Conservation (phyloP, 2,888 invertebrate species). For the Hyposoter didymator region DNA sequence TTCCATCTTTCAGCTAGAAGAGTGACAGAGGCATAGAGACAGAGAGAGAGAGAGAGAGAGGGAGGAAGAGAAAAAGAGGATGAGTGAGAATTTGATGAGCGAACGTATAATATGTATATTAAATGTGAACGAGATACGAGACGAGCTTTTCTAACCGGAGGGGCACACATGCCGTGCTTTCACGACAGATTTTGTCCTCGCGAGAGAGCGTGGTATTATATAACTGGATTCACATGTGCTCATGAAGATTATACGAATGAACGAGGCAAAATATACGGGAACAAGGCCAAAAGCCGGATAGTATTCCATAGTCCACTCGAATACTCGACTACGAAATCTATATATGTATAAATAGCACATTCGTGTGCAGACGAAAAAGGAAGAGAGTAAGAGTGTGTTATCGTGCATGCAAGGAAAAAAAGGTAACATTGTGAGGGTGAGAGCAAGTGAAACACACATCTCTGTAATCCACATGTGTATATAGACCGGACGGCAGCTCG, state of each 20-base stretch:
- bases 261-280: conserved; percentile 43
- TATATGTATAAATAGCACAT: not conserved
- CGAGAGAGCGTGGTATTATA: conserved; percentile 38
- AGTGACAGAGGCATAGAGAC: not conserved
- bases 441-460: conserved; percentile 50
- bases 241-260: conserved; percentile 58
- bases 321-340: conserved; percentile 18
- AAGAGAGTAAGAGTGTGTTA: conserved; percentile 29
- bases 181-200: conserved; percentile 49
- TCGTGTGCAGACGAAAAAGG: conserved; percentile 26
- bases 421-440: conserved; percentile 10
- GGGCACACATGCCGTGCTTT: conserved; percentile 35
- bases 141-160: not conserved
- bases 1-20: conserved; percentile 9
- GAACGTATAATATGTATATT: conserved; percentile 32
- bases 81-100: conserved; percentile 39
- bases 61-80: not conserved
- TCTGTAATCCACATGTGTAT: conserved; percentile 52
- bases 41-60: not conserved
- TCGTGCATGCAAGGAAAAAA: conserved; percentile 28
- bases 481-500: conserved; percentile 38
- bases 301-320: conserved; percentile 16
- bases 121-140: conserved; percentile 19
- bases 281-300: conserved; percentile 28
- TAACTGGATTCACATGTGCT: conserved; percentile 57